Evolutionary conservation across 2,888 invertebrate species (phyloP), one percentile per base, ranked within the genome.

Genomic region (Epirrita christyi): DNA sequence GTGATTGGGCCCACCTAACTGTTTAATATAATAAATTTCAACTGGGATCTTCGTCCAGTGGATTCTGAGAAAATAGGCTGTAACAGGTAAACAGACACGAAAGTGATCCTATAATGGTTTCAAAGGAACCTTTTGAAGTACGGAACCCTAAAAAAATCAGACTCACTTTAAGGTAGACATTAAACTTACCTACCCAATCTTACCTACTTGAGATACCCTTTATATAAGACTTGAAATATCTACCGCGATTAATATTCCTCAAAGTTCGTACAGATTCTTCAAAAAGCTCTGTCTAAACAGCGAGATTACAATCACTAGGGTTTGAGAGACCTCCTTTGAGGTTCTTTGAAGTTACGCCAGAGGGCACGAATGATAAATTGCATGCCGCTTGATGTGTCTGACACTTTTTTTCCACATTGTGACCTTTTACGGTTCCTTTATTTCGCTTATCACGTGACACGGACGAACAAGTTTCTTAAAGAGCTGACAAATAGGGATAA

Each of bases 331-430:
- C 73, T 75, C 75, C 75, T 74, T 80, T 78, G 68, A 74, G 74
- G 66, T 73, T 67, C 81, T 86, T 84, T 86, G 85, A 86, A 75
- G 79, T 75, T 71, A 59, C 68, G 79, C 81, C 78, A 69, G 66
- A 65, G 75, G 80, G 73, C 81, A 66, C 61, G 70, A 76, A 83
- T 85, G 86, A 87, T 86, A 85, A 86, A 86, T 86, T 82, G 77
- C 80, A 75, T 66, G 71, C 67, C 73, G 76, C 76, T 81, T 81
- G 81, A 82, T 85, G 83, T 78, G 75, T 66, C 76, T 81, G 84
- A 83, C 85, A 81, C 75, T 80, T 82, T 83, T 21, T 59, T 67
- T 68, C 63, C 73, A 73, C 71, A 71, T 67, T 69, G 64, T 78
- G 78, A 80, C 81, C 80, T 82, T 82, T 81, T 71, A 69, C 75